Percentiles rank a stretch among this genome's conserved stretches.
phyloP scores from a whole-genome alignment of 2,888 invertebrate species.

The Magallana nippona region DNA sequence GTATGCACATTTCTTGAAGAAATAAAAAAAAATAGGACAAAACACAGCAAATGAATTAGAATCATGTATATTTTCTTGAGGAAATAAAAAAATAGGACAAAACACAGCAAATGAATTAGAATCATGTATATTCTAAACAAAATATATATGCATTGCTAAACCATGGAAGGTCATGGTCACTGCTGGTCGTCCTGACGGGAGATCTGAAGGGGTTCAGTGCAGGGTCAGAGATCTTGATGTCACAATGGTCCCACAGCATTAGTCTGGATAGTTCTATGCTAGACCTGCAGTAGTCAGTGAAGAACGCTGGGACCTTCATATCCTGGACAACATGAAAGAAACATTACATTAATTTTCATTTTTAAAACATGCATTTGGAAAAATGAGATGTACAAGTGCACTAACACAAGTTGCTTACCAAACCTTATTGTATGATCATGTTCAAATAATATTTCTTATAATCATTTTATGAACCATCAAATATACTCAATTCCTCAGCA shows the following conservation, averaged over 20 bases:
- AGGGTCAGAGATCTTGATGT: constrained; percentile 61
- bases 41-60: not conserved
- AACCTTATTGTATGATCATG: no score
- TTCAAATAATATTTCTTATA: no score
- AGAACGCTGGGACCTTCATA: constrained; percentile 67
- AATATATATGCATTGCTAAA: constrained; percentile 75
- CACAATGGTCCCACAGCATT: constrained; percentile 58
- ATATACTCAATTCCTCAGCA: no score
- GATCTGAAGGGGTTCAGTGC: constrained; percentile 75
- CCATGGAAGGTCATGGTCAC: constrained; percentile 72
- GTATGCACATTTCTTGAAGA: no score
- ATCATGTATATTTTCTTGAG: constrained; percentile 50
- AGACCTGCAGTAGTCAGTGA: constrained; percentile 76
- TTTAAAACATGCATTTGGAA: not conserved
- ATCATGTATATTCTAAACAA: constrained; percentile 53
- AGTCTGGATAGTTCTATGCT: constrained; percentile 68
- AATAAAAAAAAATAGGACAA: no score
- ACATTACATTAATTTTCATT: not conserved
- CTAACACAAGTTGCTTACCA: no score
- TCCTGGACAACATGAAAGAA: constrained; percentile 58
- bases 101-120: not conserved
- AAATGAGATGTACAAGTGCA: no score
- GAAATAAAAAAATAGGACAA: no score
- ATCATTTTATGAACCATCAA: no score
- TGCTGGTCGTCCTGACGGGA: constrained; percentile 68